Evolutionary conservation across 2,797 vertebrate genomes (phyloP).

Genomic region (Pachyuromys duprasi): DNA sequence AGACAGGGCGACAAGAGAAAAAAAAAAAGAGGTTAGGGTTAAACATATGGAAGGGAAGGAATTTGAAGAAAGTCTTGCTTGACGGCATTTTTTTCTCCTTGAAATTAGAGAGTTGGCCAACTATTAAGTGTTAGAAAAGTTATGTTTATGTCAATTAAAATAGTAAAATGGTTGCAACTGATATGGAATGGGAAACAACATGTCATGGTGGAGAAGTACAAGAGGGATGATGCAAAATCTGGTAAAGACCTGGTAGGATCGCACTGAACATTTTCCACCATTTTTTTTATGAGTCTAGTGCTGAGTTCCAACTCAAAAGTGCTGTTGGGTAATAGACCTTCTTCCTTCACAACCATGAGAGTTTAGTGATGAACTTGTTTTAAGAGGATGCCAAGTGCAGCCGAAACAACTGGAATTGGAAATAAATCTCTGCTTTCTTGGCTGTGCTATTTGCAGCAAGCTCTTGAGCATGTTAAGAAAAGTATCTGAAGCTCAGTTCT

Average conservation of each 20-base stretch:
- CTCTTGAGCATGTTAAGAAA: not conserved
- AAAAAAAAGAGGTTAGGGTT: not conserved
- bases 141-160: not conserved
- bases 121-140: not conserved
- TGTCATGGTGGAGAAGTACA: too few species aligned
- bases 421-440: not conserved
- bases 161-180: constrained; percentile 8
- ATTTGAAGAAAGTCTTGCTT: not conserved
- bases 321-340: not conserved
- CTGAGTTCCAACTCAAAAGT: not conserved
- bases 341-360: not conserved
- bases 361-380: not conserved
- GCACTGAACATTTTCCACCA: not conserved
- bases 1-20: not conserved
- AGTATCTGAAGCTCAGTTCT: not conserved
- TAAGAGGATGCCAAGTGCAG: not conserved
- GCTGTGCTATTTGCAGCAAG: not conserved
- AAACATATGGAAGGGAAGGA: not conserved
- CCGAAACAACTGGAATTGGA: constrained; percentile 8
- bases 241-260: not conserved
- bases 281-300: not conserved
- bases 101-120: not conserved
- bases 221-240: not conserved
- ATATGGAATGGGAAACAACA: not conserved
- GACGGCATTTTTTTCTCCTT: constrained; percentile 40